phyloP scores from a whole-genome alignment of 2,113 vertebrate species.

The Pagrus major region DNA sequence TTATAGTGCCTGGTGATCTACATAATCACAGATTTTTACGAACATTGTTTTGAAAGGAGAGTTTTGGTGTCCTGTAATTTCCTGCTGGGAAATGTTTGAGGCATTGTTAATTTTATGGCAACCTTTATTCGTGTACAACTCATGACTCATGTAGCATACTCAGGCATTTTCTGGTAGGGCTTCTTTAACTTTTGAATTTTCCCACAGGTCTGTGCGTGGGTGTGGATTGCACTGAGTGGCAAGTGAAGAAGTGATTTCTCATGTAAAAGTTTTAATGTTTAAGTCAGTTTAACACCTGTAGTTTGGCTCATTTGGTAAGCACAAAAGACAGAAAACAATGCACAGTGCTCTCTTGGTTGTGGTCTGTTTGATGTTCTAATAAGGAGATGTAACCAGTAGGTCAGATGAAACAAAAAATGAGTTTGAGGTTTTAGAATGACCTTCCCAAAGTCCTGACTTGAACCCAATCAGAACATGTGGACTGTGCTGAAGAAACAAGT shows the following conservation, averaged over 20 bases:
- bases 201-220: not conserved
- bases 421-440: too few species aligned
- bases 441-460: too few species aligned
- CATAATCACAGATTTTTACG: not conserved
- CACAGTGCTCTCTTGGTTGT: not conserved
- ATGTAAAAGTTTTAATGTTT: not conserved
- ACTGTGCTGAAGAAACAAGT: too few species aligned
- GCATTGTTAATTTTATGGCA: not conserved
- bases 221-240: not conserved
- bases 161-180: not conserved
- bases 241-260: not conserved
- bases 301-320: not conserved
- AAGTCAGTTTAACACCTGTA: not conserved
- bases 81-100: not conserved
- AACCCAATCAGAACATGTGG: too few species aligned
- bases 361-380: not conserved
- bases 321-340: not conserved
- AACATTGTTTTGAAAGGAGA: constrained; percentile 2
- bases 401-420: too few species aligned
- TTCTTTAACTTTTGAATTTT: not conserved
- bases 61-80: constrained; percentile 31
- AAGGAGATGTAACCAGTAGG: not conserved
- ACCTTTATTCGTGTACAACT: not conserved
- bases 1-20: not conserved
- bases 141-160: not conserved